Evolutionary conservation across 1,140 invertebrate genomes (phyloP).

Genomic region (Sipha flava): DNA sequence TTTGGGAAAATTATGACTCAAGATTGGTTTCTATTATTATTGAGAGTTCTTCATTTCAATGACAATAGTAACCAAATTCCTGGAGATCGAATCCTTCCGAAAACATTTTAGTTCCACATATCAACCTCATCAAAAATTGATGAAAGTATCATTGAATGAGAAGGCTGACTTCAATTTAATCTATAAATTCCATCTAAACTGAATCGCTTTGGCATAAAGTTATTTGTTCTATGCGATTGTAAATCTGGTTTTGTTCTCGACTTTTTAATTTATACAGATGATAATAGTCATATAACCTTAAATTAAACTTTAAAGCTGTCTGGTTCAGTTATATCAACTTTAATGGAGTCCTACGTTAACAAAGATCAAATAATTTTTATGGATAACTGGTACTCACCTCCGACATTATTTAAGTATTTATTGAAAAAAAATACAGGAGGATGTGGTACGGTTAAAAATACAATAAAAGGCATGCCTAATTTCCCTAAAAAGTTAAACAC

Average conservation of each 20-base stretch:
- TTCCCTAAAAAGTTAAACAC: slow-evolving; percentile 37
- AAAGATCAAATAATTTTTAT: slow-evolving; percentile 39
- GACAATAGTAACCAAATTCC: not conserved
- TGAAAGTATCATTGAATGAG: slow-evolving; percentile 42
- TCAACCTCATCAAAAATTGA: slow-evolving; percentile 40
- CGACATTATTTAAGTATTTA: slow-evolving; percentile 36
- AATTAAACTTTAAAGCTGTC: slow-evolving; percentile 19
- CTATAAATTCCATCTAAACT: slow-evolving; percentile 44
- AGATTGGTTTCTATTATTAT: not conserved
- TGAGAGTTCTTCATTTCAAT: not conserved
- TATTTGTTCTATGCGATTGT: slow-evolving; percentile 41
- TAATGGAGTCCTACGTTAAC: slow-evolving; percentile 39
- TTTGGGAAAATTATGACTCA: not conserved
- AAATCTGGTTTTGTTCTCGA: slow-evolving; percentile 42
- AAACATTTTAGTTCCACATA: not conserved
- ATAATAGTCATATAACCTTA: slow-evolving; percentile 5
- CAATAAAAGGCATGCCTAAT: slow-evolving; percentile 39
- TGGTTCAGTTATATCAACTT: slow-evolving; percentile 38
- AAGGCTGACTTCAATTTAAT: slow-evolving; percentile 40
- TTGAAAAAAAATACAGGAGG: slow-evolving; percentile 37
- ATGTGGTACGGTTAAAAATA: slow-evolving; percentile 39
- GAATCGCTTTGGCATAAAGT: slow-evolving; percentile 42
- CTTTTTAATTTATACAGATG: slow-evolving; percentile 42
- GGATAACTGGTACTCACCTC: slow-evolving; percentile 41
- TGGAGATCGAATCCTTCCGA: not conserved